These are phyloP conservation scores for Mesembrinibis cayennensis DNA, from an alignment of 2,113 vertebrate genomes.

Conservation along the genomic window DNA sequence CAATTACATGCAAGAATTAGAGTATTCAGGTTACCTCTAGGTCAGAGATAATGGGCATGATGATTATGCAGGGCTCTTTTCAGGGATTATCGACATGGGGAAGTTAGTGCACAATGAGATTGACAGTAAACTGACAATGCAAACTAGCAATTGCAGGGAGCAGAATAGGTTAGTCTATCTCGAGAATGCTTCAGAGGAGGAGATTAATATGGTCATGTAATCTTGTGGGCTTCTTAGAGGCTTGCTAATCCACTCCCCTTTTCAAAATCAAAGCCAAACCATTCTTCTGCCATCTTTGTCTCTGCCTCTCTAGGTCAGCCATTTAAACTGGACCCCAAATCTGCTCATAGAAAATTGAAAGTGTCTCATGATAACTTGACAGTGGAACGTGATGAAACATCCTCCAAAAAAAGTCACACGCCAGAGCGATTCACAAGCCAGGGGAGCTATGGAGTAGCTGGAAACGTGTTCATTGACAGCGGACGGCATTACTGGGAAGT, in stretches of 20 bases:
- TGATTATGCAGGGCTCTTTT: conserved; percentile 32
- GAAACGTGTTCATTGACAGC: conserved; percentile 97
- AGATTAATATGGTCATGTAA: conserved; percentile 10
- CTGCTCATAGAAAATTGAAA: conserved; percentile 93
- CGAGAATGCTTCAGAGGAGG: not conserved
- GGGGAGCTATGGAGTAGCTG: conserved; percentile 92
- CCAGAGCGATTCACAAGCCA: conserved; percentile 95
- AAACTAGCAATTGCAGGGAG: not conserved
- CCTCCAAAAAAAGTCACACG: conserved; percentile 94
- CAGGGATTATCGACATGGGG: not conserved
- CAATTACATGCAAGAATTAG: conserved; percentile 43
- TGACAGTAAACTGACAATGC: conserved; percentile 18
- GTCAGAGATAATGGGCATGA: conserved; percentile 12
- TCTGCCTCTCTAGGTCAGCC: conserved; percentile 84
- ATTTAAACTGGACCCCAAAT: conserved; percentile 96
- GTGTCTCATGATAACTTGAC: conserved; percentile 96
- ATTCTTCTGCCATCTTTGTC: not conserved
- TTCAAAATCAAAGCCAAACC: not conserved
- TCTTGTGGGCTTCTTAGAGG: not conserved
- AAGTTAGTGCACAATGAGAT: conserved; percentile 1
- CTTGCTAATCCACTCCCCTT: not conserved
- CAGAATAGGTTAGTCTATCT: not conserved
- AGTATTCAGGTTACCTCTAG: conserved; percentile 37
- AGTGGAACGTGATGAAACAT: conserved; percentile 93
- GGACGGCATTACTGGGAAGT: conserved; percentile 98